These are phyloP conservation scores for Trididemnum miniatum DNA, from an alignment of 23 tunicate genomes.

Conservation along the genomic window DNA sequence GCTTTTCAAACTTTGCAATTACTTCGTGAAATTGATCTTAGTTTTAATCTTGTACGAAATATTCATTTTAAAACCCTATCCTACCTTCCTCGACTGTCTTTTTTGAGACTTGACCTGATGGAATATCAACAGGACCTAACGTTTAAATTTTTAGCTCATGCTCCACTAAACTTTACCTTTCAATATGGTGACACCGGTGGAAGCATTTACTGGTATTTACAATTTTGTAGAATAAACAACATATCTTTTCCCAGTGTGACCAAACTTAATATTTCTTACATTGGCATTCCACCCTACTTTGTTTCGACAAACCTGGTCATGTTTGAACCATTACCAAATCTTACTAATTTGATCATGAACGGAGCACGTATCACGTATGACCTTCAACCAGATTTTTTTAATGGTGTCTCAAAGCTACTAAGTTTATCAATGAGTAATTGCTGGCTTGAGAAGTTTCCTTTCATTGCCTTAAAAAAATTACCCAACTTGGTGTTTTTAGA, in stretches of 20 bases:
- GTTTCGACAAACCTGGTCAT: background rate
- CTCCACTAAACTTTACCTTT: background rate
- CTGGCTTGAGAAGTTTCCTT: slow-evolving; percentile 10
- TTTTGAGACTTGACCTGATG: background rate
- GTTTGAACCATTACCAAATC: slow-evolving; percentile 4
- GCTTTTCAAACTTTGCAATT: background rate
- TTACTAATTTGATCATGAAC: background rate
- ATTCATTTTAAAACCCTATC: background rate
- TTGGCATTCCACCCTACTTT: background rate
- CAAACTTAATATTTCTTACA: slow-evolving; percentile 6
- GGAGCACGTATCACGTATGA: background rate
- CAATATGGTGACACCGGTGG: background rate
- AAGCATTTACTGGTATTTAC: background rate
- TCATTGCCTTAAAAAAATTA: background rate
- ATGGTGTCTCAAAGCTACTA: background rate
- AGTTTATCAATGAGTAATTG: background rate
- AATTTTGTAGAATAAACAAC: background rate
- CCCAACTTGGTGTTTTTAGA: background rate
- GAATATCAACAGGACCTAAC: background rate
- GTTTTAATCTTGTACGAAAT: background rate
- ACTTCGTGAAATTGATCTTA: background rate
- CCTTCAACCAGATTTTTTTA: slow-evolving; percentile 19
- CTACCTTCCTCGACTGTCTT: background rate
- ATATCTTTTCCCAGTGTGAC: background rate
- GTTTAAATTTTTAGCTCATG: background rate